Conservation (phyloP, 2,888 invertebrate species). For the Phyllotreta striolata region DNA sequence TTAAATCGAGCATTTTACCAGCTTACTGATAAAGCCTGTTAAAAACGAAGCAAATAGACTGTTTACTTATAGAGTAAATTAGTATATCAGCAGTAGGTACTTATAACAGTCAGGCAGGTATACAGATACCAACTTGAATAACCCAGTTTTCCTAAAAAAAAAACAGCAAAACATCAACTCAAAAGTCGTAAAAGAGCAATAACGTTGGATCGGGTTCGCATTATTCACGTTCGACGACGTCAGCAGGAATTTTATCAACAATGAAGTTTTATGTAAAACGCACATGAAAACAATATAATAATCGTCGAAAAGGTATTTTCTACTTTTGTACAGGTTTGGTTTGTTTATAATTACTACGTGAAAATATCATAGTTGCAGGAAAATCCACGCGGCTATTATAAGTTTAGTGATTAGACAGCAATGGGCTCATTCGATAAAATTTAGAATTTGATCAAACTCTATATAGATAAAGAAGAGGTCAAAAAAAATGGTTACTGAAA, state of each 20-base stretch:
- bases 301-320: constrained; percentile 16
- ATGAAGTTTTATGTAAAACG: constrained; percentile 28
- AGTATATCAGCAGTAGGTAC: too few species aligned
- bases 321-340: neutral
- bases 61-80: too few species aligned
- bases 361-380: constrained; percentile 11
- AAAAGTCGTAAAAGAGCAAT: constrained; percentile 10
- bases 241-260: constrained; percentile 25
- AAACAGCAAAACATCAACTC: neutral
- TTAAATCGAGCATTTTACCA: too few species aligned
- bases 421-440: neutral
- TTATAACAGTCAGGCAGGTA: too few species aligned
- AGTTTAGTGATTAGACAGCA: constrained; percentile 4
- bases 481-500: too few species aligned
- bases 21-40: too few species aligned
- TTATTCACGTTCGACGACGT: constrained; percentile 13
- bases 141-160: neutral
- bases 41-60: too few species aligned
- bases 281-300: constrained; percentile 17
- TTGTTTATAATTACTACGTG: constrained; percentile 22
- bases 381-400: constrained; percentile 5
- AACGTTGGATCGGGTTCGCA: neutral
- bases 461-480: too few species aligned
- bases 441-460: too few species aligned
- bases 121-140: neutral